Conservation (phyloP, 2,797 vertebrate genomes). For the Tachyglossus aculeatus region DNA sequence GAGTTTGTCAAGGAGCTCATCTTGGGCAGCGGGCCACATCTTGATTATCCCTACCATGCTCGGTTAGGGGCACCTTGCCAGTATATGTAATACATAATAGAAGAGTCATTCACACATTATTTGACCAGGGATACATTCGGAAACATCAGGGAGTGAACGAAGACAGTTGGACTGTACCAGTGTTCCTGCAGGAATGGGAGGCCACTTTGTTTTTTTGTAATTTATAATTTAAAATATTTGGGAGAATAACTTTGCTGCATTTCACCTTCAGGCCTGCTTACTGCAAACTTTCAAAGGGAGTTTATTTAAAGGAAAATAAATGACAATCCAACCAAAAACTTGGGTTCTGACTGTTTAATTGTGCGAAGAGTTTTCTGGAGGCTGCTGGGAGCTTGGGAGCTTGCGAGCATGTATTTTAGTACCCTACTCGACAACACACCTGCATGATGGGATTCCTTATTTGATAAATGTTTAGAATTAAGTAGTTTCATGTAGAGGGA, state of each 20-base stretch:
- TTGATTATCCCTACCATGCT: not conserved
- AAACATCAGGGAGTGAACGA: conserved; percentile 49
- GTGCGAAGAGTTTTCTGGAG: not conserved
- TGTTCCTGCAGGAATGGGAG: conserved; percentile 11
- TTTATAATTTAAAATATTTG: conserved; percentile 58
- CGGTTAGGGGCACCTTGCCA: not conserved
- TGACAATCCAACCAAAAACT: conserved; percentile 69
- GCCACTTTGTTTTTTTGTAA: conserved; percentile 45
- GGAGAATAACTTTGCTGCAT: conserved; percentile 38
- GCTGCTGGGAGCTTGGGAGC: not conserved
- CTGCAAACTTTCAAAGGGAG: conserved; percentile 34
- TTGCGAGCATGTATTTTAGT: no score
- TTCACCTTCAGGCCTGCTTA: conserved; percentile 36
- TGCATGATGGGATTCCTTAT: not conserved
- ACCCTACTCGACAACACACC: not conserved
- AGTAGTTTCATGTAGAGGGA: no score
- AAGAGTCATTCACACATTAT: conserved; percentile 12
- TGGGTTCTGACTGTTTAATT: conserved; percentile 6
- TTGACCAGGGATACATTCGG: conserved; percentile 34
- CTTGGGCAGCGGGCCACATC: conserved; percentile 33
- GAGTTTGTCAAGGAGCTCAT: conserved; percentile 27
- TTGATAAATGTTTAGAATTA: no score
- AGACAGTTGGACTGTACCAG: conserved; percentile 6
- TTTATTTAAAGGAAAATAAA: conserved; percentile 52
- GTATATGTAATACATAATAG: not conserved